Evolutionary conservation across 2,113 vertebrate genomes (phyloP), one percentile per base, ranked within the genome.

Genomic region (Euleptes europaea): DNA sequence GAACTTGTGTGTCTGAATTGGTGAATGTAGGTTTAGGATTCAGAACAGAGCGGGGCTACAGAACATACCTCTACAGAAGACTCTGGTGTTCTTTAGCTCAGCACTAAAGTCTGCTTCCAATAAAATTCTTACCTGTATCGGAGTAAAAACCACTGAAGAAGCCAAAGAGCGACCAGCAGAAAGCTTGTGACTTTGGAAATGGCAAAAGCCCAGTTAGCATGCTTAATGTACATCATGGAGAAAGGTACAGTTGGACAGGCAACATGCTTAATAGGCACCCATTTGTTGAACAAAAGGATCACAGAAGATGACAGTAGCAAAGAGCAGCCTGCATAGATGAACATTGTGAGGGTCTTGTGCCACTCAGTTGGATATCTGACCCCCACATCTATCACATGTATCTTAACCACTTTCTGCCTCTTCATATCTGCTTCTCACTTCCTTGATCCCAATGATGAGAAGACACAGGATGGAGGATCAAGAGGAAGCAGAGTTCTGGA

Each of bases 41-140:
- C 28, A 66, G 26, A 12, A 33, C 13, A 14, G 66, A 69, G 65
- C 26, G 11, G 12, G 21, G 12, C 14, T 65, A 38, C 28, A 44
- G 23, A 47, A 66, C 44, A 66, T n/a, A 13, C 28, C 4, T 65
- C 3, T 13, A 21, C 38, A 72, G 15, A 38, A 49, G n/a, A 51
- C 14, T 13, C 12, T 70, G 19, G 54, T 57, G 21, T 21, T 57
- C 42, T 23, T 51, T 47, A 28, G 10, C 28, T 23, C 54, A 57
- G 21, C 54, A 63, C 19, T 81, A 51, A 67, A 51, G 12, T 13
- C 7, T 73, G 26, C 38, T 35, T 35, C 80, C 54, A 80, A 78
- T 51, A 28, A 63, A 19, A 19, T 84, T 76, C 81, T 85, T 82
- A 60, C 77, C 47, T 89, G 84, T 92, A 89, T 81, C 2, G 38